Conservation (phyloP, 1,140 invertebrate genomes). For the Manduca sexta region DNA sequence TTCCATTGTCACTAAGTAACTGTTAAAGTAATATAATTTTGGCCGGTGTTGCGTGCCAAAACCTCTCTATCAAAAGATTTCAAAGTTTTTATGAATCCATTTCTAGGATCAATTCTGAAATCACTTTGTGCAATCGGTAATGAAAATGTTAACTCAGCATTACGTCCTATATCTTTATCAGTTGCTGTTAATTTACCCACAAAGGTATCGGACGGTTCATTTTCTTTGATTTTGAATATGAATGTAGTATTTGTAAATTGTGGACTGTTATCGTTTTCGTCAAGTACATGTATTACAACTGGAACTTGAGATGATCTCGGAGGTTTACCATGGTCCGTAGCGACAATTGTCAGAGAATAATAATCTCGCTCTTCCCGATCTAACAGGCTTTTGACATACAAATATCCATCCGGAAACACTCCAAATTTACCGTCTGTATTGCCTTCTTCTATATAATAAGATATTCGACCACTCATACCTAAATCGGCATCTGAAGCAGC, state of each 20-base stretch:
- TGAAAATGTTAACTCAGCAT: slow-evolving; percentile 93
- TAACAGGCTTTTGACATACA: slow-evolving; percentile 86
- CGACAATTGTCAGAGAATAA: slow-evolving; percentile 89
- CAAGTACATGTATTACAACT: slow-evolving; percentile 92
- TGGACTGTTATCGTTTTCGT: slow-evolving; percentile 97
- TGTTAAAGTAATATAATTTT: slow-evolving; percentile 86
- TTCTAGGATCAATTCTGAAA: slow-evolving; percentile 91
- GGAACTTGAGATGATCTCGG: slow-evolving; percentile 86
- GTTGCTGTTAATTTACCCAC: slow-evolving; percentile 91
- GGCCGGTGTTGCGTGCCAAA: slow-evolving; percentile 82
- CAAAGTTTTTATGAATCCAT: slow-evolving; percentile 93
- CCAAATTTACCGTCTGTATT: slow-evolving; percentile 90
- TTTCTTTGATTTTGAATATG: slow-evolving; percentile 89
- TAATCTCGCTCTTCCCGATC: slow-evolving; percentile 93
- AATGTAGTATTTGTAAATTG: slow-evolving; percentile 90
- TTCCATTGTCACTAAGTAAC: slow-evolving; percentile 90
- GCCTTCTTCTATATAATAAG: slow-evolving; percentile 87
- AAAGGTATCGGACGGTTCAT: slow-evolving; percentile 90
- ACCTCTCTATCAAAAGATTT: slow-evolving; percentile 91
- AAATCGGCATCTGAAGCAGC: slow-evolving; percentile 88
- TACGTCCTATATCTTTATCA: slow-evolving; percentile 92
- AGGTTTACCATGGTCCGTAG: slow-evolving; percentile 84
- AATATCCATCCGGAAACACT: slow-evolving; percentile 90
- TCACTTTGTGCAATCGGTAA: slow-evolving; percentile 84
- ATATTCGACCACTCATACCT: slow-evolving; percentile 86